These are phyloP conservation scores for Embidobia sp. DNA, from an alignment of 2,888 invertebrate genomes.

Conservation along the genomic window DNA sequence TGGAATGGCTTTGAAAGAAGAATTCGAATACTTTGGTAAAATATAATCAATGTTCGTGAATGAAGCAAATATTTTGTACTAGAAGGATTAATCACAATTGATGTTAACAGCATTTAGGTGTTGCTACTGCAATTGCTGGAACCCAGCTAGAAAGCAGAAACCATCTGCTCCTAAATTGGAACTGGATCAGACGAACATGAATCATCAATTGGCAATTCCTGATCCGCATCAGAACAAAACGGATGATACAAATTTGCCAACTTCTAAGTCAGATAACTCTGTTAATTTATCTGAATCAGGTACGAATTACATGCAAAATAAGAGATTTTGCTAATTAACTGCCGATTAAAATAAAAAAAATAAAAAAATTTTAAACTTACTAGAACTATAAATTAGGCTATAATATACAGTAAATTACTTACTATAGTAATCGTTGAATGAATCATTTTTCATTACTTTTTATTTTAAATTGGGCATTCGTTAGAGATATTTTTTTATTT, in stretches of 20 bases:
- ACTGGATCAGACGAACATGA: slow-evolving; percentile 63
- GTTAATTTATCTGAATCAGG: slow-evolving; percentile 72
- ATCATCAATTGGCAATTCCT: slow-evolving; percentile 25
- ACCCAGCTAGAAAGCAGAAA: slow-evolving; percentile 93
- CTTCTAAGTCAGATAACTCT: slow-evolving; percentile 60
- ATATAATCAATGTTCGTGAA: background rate
- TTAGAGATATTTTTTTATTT: too few relatives aligned
- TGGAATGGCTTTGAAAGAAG: slow-evolving; percentile 90
- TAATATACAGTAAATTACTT: too few relatives aligned
- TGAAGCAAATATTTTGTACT: too few relatives aligned
- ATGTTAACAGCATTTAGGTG: slow-evolving; percentile 89
- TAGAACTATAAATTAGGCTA: too few relatives aligned
- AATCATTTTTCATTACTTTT: too few relatives aligned
- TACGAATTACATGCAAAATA: too few relatives aligned
- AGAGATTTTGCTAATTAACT: too few relatives aligned
- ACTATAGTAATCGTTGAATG: too few relatives aligned
- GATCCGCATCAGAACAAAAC: slow-evolving; percentile 33
- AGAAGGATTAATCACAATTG: too few relatives aligned
- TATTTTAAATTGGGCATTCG: too few relatives aligned
- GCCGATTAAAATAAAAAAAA: background rate
- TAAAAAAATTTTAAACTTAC: too few relatives aligned
- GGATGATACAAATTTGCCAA: slow-evolving; percentile 21
- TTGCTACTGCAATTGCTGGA: slow-evolving; percentile 93
- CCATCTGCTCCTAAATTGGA: slow-evolving; percentile 88
- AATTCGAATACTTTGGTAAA: slow-evolving; percentile 86